Percentiles rank a stretch among this genome's conserved stretches.
Conservation (phyloP, 2,113 vertebrate genomes). For the Raphicerus campestris region DNA sequence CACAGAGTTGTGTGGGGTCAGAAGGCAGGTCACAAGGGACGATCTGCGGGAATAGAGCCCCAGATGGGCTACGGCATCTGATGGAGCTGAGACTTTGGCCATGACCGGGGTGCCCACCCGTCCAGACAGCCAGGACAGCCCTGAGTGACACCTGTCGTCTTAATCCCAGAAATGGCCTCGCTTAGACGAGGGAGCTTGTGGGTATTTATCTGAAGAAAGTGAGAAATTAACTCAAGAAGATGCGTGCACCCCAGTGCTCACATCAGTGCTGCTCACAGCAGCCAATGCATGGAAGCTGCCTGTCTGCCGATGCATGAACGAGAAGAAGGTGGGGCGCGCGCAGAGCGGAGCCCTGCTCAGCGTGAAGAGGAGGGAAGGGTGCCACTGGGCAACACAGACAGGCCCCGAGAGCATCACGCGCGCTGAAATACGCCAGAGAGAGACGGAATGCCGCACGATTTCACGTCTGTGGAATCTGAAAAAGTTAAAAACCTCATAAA, state of each 20-base stretch:
- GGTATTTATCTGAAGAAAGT: background rate
- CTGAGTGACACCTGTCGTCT: rapidly evolving
- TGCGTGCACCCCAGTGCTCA: rapidly evolving
- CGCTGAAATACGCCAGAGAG: background rate
- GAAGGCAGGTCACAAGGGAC: rapidly evolving
- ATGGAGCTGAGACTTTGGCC: rapidly evolving
- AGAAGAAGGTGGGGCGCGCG: rapidly evolving
- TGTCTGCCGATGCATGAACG: rapidly evolving
- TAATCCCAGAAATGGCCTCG: rapidly evolving
- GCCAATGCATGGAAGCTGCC: rapidly evolving
- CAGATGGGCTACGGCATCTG: rapidly evolving
- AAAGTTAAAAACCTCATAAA: background rate
- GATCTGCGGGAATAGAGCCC: rapidly evolving
- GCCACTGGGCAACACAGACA: background rate
- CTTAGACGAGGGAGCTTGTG: background rate
- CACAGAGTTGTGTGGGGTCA: rapidly evolving
- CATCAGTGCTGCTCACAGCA: rapidly evolving
- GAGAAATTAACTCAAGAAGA: background rate
- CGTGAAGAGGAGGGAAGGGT: rapidly evolving
- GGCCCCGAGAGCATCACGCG: rapidly evolving
- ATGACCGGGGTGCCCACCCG: rapidly evolving
- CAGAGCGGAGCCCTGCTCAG: background rate
- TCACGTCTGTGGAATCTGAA: background rate
- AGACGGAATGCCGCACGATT: no score
- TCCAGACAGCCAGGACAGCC: no score